Percentiles rank a stretch among this genome's conserved stretches.
phyloP scores from a whole-genome alignment of 2,113 vertebrate genomes.

The Phalacrocorax brasilianus region DNA sequence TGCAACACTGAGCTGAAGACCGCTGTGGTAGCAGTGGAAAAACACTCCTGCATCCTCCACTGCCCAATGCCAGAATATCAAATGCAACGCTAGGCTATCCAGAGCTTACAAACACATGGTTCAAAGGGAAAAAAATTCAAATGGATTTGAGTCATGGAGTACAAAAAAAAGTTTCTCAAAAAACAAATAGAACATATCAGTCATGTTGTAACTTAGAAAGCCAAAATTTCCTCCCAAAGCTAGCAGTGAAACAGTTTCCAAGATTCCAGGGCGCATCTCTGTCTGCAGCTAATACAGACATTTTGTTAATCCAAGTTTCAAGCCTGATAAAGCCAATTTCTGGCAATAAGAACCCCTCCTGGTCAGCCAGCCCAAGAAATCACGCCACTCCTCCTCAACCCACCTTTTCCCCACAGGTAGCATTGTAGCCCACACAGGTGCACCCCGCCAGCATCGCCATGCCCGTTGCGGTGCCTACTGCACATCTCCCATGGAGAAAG shows the following conservation, averaged over 20 bases:
- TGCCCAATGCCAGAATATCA: constrained; percentile 16
- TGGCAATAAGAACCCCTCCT: not conserved
- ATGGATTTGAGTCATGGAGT: constrained; percentile 64
- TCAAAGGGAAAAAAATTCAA: constrained; percentile 56
- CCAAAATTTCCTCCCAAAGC: constrained; percentile 65
- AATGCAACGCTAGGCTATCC: not conserved
- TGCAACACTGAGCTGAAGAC: not conserved
- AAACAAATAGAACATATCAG: constrained; percentile 69
- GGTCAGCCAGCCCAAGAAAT: not conserved
- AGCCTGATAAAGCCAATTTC: constrained; percentile 27
- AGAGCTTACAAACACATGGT: constrained; percentile 24
- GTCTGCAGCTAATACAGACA: constrained; percentile 43
- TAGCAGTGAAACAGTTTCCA: constrained; percentile 71
- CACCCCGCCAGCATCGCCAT: not conserved
- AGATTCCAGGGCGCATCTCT: constrained; percentile 67
- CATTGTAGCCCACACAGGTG: not conserved
- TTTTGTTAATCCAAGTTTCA: constrained; percentile 60
- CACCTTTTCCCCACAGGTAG: not conserved
- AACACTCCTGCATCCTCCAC: constrained; percentile 26
- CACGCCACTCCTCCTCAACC: not conserved
- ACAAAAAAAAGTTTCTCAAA: constrained; percentile 20
- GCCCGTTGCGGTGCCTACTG: fast-evolving
- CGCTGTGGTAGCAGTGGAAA: constrained; percentile 3
- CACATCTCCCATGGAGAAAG: not conserved
- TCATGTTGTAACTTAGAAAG: constrained; percentile 62